Base-by-base conservation (phyloP, 2,797 vertebrate species). In the Mormyrops boulengeri region DNA sequence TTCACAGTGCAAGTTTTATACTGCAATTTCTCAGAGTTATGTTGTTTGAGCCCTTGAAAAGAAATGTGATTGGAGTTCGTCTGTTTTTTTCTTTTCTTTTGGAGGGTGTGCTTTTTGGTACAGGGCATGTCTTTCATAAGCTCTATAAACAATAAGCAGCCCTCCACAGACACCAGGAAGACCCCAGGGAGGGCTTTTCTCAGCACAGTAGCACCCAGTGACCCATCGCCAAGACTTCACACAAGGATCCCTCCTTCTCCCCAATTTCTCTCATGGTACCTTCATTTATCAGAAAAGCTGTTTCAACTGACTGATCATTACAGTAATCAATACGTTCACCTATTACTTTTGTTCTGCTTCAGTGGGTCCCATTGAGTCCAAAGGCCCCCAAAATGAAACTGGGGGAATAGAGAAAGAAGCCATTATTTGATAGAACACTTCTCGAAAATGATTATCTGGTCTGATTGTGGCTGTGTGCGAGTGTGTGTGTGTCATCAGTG, bases 261-360 rank as follows among this genome's bases (percentile, higher is more conserved):
- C 60, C 91, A 91, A 89, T 92, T 91, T 91, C 89, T 91, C 90
- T 92, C 92, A 91, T 91, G 90, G 91, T 90, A 88, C 91, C 92
- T 88, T 91, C 80, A 85, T 91, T 92, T 89, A 90, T 86, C 88
- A 90, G 91, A 92, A 93, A 93, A 93, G 92, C 89, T 90, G 92
- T 93, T 92, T 94, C 94, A 92, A 93, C 94, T 94, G 94, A 96
- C 95, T 94, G 91, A 93, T 94, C 92, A 94, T 96, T 95, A 95
- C 95, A 93, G 89, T 94, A 96, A 96, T 97, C 95, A 95, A 95
- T 95, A 94, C 95, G 94, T 94, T 95, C 95, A 94, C 88, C 89
- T 22, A 95, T 95, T 95, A 94, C 92, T 93, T 96, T 95, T 95
- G 93, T 95, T 96, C 94, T 92, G 92, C 94, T 92, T 95, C 93